Base-by-base conservation (phyloP, 2,113 vertebrate genomes). In the Artemisiospiza belli region DNA sequence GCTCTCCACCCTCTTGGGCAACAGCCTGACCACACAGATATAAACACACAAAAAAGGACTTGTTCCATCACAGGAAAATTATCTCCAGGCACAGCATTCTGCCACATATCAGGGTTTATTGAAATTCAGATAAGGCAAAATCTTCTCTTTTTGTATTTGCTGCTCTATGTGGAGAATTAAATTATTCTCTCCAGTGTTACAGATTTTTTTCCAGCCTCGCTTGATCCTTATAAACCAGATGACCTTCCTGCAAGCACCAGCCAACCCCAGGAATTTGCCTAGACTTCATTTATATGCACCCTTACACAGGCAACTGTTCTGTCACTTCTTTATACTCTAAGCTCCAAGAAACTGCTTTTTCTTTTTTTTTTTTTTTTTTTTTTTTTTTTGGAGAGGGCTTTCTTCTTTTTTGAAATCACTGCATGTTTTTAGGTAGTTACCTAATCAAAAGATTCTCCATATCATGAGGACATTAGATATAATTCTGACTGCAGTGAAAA, bases 21-120 rank as follows among this genome's bases (percentile, higher is more conserved):
- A 22, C 5, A 67, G 23, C 51, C 51, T 0, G 0, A 43, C 31
- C 35, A 49, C 0, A 0, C 17, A 73, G 62, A 73, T 31, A 58
- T 39, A 20, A 41, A 41, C 17, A 39, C 14, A 81, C 15, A 54
- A 24, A 14, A 83, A 52, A 20, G 3, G 4, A 59, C 61, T 79
- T 80, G 12, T 49, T 90, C 31, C 49, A 28, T 79, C 49, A 43
- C 4, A 39, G 39, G 27, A 64, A 35, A 85, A 73, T 62, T 30
- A 37, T 75, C 41, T 62, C 23, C 43, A 54, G 43, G 63, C 63
- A 68, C 3, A 0, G 5, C 49, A 49, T 87, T 43, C 58, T 82
- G 30, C 25, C 21, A 49, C 18, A 2, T 54, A 82, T 33, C 31
- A 59, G 52, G 9, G 51, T 51, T 87, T 58, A 73, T 46, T 91